Conservation (phyloP, 2,888 invertebrate species). For the Tinea pellionella region DNA sequence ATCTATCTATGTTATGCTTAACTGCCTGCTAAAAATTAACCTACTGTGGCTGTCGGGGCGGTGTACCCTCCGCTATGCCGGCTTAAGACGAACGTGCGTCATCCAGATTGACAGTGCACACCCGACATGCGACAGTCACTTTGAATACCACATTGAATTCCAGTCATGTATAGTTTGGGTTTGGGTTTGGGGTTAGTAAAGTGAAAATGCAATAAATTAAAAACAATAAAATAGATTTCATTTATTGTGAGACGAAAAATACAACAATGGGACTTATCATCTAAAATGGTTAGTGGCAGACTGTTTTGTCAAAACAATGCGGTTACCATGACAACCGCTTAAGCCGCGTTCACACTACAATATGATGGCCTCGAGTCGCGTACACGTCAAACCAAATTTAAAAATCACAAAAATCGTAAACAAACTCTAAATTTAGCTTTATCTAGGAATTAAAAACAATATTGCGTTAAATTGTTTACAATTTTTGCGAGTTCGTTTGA, state of each 20-base stretch:
- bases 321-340: conserved; percentile 3
- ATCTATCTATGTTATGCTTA: too few species aligned
- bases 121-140: too few species aligned
- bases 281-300: conserved; percentile 69
- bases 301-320: conserved; percentile 60
- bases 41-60: too few species aligned
- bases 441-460: neutral
- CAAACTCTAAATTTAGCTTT: neutral
- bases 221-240: conserved; percentile 71
- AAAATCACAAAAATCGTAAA: neutral
- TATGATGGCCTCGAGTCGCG: neutral
- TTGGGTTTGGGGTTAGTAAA: too few species aligned
- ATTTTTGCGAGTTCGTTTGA: neutral
- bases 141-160: too few species aligned
- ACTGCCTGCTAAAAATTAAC: too few species aligned
- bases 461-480: neutral
- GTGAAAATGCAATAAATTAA: conserved; percentile 58
- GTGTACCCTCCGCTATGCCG: too few species aligned
- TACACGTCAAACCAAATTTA: neutral
- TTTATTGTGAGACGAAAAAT: conserved; percentile 71
- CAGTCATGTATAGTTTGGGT: too few species aligned
- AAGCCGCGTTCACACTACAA: conserved; percentile 4
- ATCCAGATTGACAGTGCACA: too few species aligned
- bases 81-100: too few species aligned
- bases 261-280: conserved; percentile 70